Conservation (phyloP, 2,888 invertebrate genomes). For the Cephonodes hylas region DNA sequence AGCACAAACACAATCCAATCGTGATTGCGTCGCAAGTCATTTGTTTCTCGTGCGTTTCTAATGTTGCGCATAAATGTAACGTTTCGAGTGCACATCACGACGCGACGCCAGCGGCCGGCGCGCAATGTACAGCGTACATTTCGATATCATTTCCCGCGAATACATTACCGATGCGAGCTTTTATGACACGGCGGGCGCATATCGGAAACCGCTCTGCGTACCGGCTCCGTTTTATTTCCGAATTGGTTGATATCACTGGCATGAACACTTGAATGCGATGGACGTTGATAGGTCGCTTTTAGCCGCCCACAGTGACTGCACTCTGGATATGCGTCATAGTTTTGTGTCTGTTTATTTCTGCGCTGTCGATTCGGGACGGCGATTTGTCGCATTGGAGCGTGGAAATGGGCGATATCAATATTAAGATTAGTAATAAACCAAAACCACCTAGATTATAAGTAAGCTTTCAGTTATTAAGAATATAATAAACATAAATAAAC, state of each 20-base stretch:
- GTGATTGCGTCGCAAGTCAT: not conserved
- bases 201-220: conserved; percentile 42
- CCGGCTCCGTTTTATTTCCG: conserved; percentile 46
- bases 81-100: not conserved
- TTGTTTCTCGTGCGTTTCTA: not conserved
- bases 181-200: conserved; percentile 34
- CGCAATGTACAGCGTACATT: not conserved
- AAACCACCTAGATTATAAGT: too few relatives aligned
- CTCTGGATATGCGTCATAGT: not conserved
- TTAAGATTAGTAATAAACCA: too few relatives aligned
- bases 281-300: conserved; percentile 28
- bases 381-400: too few relatives aligned
- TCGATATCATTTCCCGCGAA: conserved; percentile 23
- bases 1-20: not conserved
- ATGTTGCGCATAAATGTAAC: not conserved
- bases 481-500: too few relatives aligned
- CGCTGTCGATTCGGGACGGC: not conserved
- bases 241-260: conserved; percentile 34
- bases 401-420: too few relatives aligned
- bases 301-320: not conserved
- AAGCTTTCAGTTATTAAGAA: too few relatives aligned
- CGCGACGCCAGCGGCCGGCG: not conserved
- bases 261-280: conserved; percentile 44
- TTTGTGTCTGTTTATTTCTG: not conserved
- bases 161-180: conserved; percentile 36